A percentile compares a stretch with the other conserved stretches of the same genome.
phyloP scores from a whole-genome alignment of 1,140 invertebrate species.

The Zophobas atratus region DNA sequence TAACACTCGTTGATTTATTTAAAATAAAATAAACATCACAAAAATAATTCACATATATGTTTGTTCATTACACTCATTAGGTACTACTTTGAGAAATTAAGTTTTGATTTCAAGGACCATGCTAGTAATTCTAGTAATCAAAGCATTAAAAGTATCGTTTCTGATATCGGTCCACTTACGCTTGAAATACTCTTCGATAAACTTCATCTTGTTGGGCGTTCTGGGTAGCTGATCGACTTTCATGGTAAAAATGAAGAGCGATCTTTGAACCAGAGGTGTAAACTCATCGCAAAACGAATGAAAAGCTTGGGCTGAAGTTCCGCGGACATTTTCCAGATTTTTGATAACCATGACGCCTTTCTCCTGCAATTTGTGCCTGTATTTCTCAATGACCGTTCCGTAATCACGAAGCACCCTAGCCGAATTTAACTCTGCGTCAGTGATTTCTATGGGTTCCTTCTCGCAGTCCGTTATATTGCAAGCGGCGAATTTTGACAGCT shows the following conservation, averaged over 20 bases:
- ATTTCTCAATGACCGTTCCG: slow-evolving; percentile 67
- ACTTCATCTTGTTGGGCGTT: slow-evolving; percentile 21
- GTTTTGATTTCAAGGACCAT: slow-evolving; percentile 34
- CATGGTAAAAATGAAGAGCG: slow-evolving; percentile 71
- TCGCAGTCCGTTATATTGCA: slow-evolving; percentile 55
- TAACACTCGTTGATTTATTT: no score
- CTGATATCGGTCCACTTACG: slow-evolving; percentile 59
- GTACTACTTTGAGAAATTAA: not conserved
- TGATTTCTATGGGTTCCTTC: slow-evolving; percentile 52
- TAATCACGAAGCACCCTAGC: slow-evolving; percentile 63
- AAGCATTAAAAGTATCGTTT: slow-evolving; percentile 60
- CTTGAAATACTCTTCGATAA: slow-evolving; percentile 54
- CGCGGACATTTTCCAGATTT: slow-evolving; percentile 68
- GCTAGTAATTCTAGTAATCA: slow-evolving; percentile 61
- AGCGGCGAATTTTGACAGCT: slow-evolving; percentile 49
- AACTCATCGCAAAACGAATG: slow-evolving; percentile 72
- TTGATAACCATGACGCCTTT: slow-evolving; percentile 67
- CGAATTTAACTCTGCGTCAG: slow-evolving; percentile 51
- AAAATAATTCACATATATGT: no score
- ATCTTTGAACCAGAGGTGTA: slow-evolving; percentile 68
- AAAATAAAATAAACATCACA: no score
- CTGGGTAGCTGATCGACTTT: slow-evolving; percentile 57
- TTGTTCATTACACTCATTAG: no score
- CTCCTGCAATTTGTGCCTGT: slow-evolving; percentile 59
- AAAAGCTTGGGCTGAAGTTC: slow-evolving; percentile 70